Conservation (phyloP, 2,888 invertebrate species). For the Ceramica pisi region DNA sequence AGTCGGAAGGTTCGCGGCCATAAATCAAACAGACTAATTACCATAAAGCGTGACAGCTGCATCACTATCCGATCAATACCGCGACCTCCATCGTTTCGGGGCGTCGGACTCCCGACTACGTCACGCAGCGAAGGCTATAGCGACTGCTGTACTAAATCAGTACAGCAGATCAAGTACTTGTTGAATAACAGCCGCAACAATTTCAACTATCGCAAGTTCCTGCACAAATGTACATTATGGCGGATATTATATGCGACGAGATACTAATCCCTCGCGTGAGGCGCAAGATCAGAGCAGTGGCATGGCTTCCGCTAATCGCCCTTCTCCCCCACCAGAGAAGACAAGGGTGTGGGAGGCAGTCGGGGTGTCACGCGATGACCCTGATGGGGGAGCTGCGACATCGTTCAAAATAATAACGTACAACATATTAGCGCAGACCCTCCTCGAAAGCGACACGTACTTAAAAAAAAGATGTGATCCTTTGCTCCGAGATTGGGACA, state of each 20-base stretch:
- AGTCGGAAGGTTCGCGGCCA: conserved; percentile 3
- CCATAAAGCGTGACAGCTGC: conserved; percentile 18
- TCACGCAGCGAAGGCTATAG: not conserved
- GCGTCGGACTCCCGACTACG: not conserved
- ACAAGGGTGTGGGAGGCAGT: conserved; percentile 20
- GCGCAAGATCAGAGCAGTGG: not conserved
- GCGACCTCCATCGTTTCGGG: conserved; percentile 1
- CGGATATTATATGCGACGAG: not conserved
- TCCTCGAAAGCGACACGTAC: not conserved
- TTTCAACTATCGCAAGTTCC: conserved; percentile 2
- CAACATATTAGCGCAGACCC: conserved; percentile 9
- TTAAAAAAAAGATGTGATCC: not conserved
- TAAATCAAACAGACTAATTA: conserved; percentile 32
- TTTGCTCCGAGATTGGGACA: conserved; percentile 4
- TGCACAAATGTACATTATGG: not conserved
- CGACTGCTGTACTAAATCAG: not conserved
- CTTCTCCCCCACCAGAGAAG: not conserved
- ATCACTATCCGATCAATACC: conserved; percentile 30
- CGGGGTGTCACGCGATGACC: not conserved
- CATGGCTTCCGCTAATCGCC: not conserved
- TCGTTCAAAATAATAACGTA: conserved; percentile 8
- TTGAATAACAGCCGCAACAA: conserved; percentile 1
- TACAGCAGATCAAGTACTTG: conserved; percentile 6
- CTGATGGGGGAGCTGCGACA: not conserved
- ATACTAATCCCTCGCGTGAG: conserved; percentile 1